Base-by-base conservation (phyloP, 2,888 invertebrate genomes). In the Oxytorus armatus region DNA sequence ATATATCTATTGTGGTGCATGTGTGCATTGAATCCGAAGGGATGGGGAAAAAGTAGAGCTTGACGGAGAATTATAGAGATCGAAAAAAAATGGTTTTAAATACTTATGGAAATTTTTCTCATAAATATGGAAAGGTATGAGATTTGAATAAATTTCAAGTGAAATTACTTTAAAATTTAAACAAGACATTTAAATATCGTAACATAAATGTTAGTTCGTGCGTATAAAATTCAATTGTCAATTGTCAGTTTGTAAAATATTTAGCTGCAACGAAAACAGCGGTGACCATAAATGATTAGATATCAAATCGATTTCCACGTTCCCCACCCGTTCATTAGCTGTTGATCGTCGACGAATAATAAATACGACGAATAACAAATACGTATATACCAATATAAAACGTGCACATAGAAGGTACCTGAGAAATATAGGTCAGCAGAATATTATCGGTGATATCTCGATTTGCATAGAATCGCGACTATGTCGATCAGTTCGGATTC, bases 361-460 rank as follows among this genome's bases (percentile, higher is more conserved):
- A 49, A 10, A 39, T 14, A 39, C 7, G 21, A n/a, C n/a, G n/a
- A n/a, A n/a, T n/a, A n/a, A 44, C 5, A 44, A 44, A 44, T 1
- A 2, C 14, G 14, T 14, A 44, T 36, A 44, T n/a, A 44, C 8
- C 8, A 23, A 42, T 42, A 44, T 16, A 21, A 25, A 14, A 16
- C 2, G 16, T 1, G 10, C 14, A 23, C 2, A 39, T 33, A 23
- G 36, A n/a, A 8, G 68, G 84, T 82, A 84, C 84, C 59, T 83
- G 83, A 82, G 74, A n/a, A 53, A 80, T 85, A 84, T 85, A 51
- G 86, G 85, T 84, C 85, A 86, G 84, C 83, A 70, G 79, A 82
- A 81, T 83, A 83, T 85, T 82, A 82, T 81, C 77, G 68, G 75
- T 61, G 51, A 75, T 75, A 73, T 80, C 72, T 78, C 70, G 42